Base-by-base conservation (phyloP, 1,140 invertebrate genomes). In the Papilio polytes region DNA sequence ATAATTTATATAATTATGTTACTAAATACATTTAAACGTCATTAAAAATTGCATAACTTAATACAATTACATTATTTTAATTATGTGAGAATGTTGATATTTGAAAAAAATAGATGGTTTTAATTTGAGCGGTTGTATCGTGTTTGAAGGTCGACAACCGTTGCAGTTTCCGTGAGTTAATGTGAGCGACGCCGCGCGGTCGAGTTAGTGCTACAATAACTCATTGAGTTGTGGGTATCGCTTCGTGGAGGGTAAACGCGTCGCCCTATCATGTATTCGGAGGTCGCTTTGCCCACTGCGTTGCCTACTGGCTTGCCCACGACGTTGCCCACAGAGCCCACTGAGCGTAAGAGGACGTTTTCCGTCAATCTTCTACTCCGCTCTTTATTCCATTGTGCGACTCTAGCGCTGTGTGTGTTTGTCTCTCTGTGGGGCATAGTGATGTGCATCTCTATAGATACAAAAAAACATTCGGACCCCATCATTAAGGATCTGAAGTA, bases 401-500 rank as follows among this genome's bases (percentile, higher is more conserved):
- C 26, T 8, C 2, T 78, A 3, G 53, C n/a, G 26, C 31, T 78
- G 7, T 59, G 26, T 15, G 15, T 51, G 4, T 78, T 78, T 31
- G 76, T 78, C 9, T 78, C 76, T 3, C 6, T 41, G 12, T 78
- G 51, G 51, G 76, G 76, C 7, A 78, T 78, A 12, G 51, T 78
- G 18, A 56, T 78, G 20, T 78, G 76, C n/a, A 1, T 78, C 7
- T 59, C 15, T 9, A 56, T 78, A 7, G 76, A 78, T 12, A 41
- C 31, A 0, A 53, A 10, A 3, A 41, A 20, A 9, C n/a, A 78
- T 15, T 0, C 53, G 12, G 51, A 78, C 20, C 76, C 13, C 13
- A 78, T 78, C 4, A 56, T 78, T 10, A 78, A 8, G 36, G 76
- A 78, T 7, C 31, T 78, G 6, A 78, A 78, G 12, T 78, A 78